A percentile compares a stretch with the other conserved stretches of the same genome.
These are phyloP conservation scores for Rhinoptilus africanus DNA, from an alignment of 2,113 vertebrate genomes.

Conservation along the genomic window DNA sequence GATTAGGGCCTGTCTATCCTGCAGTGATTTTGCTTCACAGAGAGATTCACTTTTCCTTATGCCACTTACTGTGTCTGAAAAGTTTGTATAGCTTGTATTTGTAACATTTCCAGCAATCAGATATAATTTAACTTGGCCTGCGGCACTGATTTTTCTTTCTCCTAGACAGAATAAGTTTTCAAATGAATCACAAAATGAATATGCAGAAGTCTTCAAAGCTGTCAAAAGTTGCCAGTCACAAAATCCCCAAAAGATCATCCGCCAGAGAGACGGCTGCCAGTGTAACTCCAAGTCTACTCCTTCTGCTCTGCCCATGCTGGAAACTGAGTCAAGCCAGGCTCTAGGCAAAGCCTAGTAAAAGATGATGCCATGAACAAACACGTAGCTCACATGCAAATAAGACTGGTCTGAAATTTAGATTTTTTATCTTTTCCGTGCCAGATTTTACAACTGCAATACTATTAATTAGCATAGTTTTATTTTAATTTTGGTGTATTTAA, in stretches of 20 bases:
- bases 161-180: not conserved
- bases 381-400: not conserved
- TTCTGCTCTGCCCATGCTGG: not conserved
- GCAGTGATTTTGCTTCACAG: not conserved
- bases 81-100: not conserved
- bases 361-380: not conserved
- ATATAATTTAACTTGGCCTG: not conserved
- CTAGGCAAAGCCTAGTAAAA: not conserved
- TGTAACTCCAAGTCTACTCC: not conserved
- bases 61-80: not conserved
- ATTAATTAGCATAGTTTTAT: not conserved
- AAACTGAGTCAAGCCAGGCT: not conserved
- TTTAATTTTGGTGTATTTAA: not conserved
- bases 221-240: not conserved
- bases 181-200: not conserved
- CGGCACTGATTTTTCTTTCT: not conserved
- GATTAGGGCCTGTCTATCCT: not conserved
- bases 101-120: not conserved
- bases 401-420: not conserved
- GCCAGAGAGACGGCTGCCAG: not conserved
- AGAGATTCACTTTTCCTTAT: not conserved
- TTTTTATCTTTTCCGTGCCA: not conserved
- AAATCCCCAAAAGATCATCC: not conserved
- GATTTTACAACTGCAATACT: not conserved
- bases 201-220: not conserved